Conservation (phyloP, 2,797 vertebrate species). For the Tarsius wallacei region DNA sequence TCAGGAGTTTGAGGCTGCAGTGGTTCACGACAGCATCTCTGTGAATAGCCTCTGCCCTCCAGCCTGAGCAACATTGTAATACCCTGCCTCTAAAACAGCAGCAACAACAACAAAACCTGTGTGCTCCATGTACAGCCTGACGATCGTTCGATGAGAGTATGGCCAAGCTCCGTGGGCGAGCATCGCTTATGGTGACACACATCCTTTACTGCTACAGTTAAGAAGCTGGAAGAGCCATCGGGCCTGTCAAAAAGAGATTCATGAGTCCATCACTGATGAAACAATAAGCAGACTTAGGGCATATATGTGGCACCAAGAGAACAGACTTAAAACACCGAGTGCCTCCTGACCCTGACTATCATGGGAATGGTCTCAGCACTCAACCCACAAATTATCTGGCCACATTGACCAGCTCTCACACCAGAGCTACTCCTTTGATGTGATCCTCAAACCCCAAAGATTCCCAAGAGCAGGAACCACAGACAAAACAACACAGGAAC, state of each 20-base stretch:
- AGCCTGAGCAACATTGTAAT: background rate
- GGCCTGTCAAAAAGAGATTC: slow-evolving; percentile 89
- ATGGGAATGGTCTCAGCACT: slow-evolving; percentile 91
- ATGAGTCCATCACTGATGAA: slow-evolving; percentile 91
- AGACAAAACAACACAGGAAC: slow-evolving; percentile 81
- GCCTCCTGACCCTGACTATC: slow-evolving; percentile 90
- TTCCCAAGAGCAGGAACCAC: slow-evolving; percentile 86
- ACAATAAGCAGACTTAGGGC: slow-evolving; percentile 91
- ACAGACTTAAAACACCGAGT: slow-evolving; percentile 91
- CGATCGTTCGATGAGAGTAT: background rate
- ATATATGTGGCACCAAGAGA: slow-evolving; percentile 91
- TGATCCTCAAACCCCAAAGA: slow-evolving; percentile 88
- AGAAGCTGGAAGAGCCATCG: slow-evolving; percentile 77
- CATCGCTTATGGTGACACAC: slow-evolving; percentile 14
- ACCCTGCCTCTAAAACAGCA: background rate
- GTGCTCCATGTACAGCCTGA: background rate
- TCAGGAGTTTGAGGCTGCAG: background rate
- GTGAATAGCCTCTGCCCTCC: background rate
- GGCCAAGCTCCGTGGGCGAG: background rate
- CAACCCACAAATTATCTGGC: slow-evolving; percentile 92
- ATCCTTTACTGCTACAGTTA: slow-evolving; percentile 79
- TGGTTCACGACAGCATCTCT: background rate
- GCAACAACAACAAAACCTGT: background rate
- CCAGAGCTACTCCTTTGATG: slow-evolving; percentile 92
- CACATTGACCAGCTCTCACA: slow-evolving; percentile 91